Evolutionary conservation across 2,113 vertebrate genomes (phyloP), one percentile per base, ranked within the genome.

Genomic region (Chaenocephalus aceratus): DNA sequence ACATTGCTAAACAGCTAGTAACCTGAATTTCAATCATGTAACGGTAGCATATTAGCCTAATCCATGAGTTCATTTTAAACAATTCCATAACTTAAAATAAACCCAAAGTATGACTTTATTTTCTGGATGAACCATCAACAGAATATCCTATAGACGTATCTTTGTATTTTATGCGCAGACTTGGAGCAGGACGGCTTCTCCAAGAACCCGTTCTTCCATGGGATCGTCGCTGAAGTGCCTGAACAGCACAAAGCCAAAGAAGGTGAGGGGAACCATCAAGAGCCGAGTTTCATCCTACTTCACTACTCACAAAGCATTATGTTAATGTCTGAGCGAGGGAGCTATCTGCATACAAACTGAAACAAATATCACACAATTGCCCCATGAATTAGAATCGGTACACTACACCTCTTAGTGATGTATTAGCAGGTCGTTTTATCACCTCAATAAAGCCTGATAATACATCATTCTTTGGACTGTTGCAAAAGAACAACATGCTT

Each of bases 171-270:
- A 18, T 18, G 1, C 18, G 6, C 88, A 96, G 95, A 89, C 18
- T 87, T 96, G 72, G 90, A 94, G 53, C 88, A 93, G 67, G 96
- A 96, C 2, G 95, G 95, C 1, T 96, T 96, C 68, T 93, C 92
- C 61, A 91, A 94, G 72, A 93, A 92, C 49, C 93, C 94, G 0
- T 96, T 94, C 72, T 96, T 95, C 75, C 93, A 94, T 5, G 94
- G 91, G 26, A 86, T 96, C 64, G 75, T 96, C 2, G 95, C 93
- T 1, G 95, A 96, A 81, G 90, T 95, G 44, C 91, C 95, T 1
- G 93, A 95, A 0, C 86, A 94, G 52, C 87, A 90, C 64, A 88
- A 34, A 69, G 89, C 84, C 74, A 92, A 88, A 89, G 92, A 93
- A 0, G 94, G 95, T 95, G 82, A 91, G 83, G 52, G 45, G 6